phyloP scores from a whole-genome alignment of 64 coral and sea anemone genomes.

The Cladopsammia gracilis region DNA sequence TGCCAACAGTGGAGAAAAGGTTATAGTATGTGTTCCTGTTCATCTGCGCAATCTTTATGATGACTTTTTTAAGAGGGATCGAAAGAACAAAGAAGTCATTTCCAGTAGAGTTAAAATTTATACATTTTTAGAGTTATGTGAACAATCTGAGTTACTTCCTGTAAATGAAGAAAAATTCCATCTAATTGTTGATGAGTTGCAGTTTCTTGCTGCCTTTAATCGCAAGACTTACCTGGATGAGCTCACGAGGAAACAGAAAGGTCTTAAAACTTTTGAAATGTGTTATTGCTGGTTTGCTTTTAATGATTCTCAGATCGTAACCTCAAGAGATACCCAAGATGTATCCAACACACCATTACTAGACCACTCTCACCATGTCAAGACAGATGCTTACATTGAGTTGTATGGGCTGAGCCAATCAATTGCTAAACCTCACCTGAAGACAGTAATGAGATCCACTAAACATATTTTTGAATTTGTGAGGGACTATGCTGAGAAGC shows the following conservation, averaged over 20 bases:
- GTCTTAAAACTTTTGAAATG: no score
- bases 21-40: no score
- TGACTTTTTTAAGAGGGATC: not conserved
- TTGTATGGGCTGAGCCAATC: not conserved
- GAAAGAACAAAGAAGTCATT: not conserved
- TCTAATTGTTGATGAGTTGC: conserved; percentile 4
- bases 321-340: no score
- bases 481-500: no score
- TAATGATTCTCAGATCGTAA: not conserved
- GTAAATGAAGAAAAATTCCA: not conserved
- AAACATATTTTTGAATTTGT: no score
- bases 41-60: not conserved
- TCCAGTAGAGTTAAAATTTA: no score
- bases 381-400: no score
- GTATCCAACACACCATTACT: no score
- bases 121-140: not conserved
- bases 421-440: not conserved
- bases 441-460: no score
- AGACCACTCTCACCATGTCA: no score
- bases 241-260: no score
- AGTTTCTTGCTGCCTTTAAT: not conserved
- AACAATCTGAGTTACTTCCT: not conserved
- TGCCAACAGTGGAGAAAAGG: not conserved
- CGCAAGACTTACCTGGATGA: not conserved
- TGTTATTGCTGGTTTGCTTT: no score